Evolutionary conservation across 2,113 vertebrate genomes (phyloP), one percentile per base, ranked within the genome.

Genomic region (Heterochromis multidens): DNA sequence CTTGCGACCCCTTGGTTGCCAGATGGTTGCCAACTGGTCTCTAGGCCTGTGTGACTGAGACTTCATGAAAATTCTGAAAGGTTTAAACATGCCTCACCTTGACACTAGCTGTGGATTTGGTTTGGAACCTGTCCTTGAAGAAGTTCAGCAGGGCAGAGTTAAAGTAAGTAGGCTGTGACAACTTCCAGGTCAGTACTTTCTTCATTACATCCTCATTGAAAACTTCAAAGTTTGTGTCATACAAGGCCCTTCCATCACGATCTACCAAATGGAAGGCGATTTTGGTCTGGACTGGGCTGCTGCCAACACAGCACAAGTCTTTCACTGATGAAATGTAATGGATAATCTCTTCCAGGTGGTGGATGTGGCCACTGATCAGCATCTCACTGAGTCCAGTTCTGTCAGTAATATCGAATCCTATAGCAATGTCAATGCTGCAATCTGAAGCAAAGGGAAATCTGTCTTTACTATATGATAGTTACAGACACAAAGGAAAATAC

Each of bases 161-260:
- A 81, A 98, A 93, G 46, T 58, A 91, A 7, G 92, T 95, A 35
- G 88, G 83, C 5, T 90, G 80, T 0, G 79, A 29, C 25, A 74
- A 43, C 29, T 90, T 87, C 6, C 85, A 54, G 35, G 6, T 58
- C 92, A 96, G 86, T 61, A 97, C 94, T 59, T 96, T 95, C 37
- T 81, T 86, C 25, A 97, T 19, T 14, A 89, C 49, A 1, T 93
- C 93, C 2, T 90, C 85, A 16, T 58, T 95, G 77, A 96, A 96
- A 0, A 21, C 62, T 60, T 95, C 94, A 90, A 97, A 97, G 49
- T 84, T 85, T 4, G 93, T 95, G 46, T 97, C 95, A 40, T 96
- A 94, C 19, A 94, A 19, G 2, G 87, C 14, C 7, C n/a, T 59
- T 13, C 94, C 95, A 2, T 78, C 43, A 2, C 19, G 29, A 8